These are phyloP conservation scores for Stenodema calcarata DNA, from an alignment of 2,888 invertebrate species.

Conservation along the genomic window DNA sequence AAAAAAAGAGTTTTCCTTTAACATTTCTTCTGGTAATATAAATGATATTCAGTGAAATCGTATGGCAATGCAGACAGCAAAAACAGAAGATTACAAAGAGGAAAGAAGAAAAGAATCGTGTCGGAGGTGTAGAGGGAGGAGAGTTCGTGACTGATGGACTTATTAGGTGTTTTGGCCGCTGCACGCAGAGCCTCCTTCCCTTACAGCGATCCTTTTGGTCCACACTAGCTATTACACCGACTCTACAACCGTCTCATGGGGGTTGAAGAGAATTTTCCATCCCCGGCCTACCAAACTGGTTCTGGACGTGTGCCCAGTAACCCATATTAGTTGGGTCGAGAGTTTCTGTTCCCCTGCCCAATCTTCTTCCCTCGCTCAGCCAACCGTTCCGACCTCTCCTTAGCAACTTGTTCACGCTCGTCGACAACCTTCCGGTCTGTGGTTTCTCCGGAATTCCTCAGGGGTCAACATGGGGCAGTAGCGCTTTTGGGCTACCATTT, in stretches of 20 bases:
- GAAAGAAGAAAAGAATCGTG: background rate
- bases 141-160: conserved; percentile 21
- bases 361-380: background rate
- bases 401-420: background rate
- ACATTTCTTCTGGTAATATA: background rate
- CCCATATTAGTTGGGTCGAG: conserved; percentile 11
- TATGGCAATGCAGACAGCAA: background rate
- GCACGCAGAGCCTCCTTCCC: background rate
- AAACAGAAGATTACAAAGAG: background rate
- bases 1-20: too few species aligned
- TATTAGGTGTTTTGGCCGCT: conserved; percentile 13
- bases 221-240: background rate
- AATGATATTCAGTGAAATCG: too few species aligned
- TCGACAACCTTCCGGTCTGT: background rate
- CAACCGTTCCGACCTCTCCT: background rate
- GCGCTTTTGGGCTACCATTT: too few species aligned
- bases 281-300: background rate
- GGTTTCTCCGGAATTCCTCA: background rate
- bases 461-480: background rate
- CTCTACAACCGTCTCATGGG: background rate
- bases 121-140: background rate
- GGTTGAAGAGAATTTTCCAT: background rate
- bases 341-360: background rate
- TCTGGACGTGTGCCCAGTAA: conserved; percentile 16
- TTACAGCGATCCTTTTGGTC: background rate